Evolutionary conservation across 2,797 vertebrate genomes (phyloP), one percentile per base, ranked within the genome.

Genomic region (Sebastiscus tertius): DNA sequence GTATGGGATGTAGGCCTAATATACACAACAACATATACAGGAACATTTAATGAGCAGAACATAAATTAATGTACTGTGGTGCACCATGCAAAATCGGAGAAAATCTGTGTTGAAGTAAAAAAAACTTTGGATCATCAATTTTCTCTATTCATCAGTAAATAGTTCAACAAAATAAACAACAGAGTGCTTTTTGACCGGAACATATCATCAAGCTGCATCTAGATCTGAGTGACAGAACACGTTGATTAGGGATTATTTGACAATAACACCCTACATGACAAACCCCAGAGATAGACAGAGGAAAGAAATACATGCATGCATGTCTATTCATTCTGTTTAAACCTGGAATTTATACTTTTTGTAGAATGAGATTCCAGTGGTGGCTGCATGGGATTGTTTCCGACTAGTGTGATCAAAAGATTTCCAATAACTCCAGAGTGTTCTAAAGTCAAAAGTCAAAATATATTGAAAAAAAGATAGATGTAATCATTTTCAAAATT

Each of bases 1-100:
- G 94, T 99, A 99, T 1, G 98, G 98, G 95, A 99, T 97, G 58
- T 99, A 99, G 0, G 96, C 96, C 98, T 99, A 88, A 27, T 5
- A 18, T 5, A 74, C 8, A 63, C 18, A 46, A 71, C 59, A 6
- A 71, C 3, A 61, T 8, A 56, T 10, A 55, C 7, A 27, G 7
- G 33, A 59, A 59, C 16, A 54, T 10, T 20, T 36, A 14, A 77
- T 10, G 8, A 79, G 27, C 3, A 12, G 42, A 68, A 6, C 22
- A n/a, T 2, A 13, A 49, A 61, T 9, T 16, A 27, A 24, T 5
- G 4, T 24, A 59, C 26, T 26, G 39, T 1, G 12, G 8, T 5
- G 5, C 5, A n/a, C 4, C 9, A 16, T 59, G 9, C 8, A 61
- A 61, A 33, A 33, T 10, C 29, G 12, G 54, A 49, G 46, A n/a